Evolutionary conservation across 2,113 vertebrate genomes (phyloP).

Genomic region (Gnathonemus echidnorhynchus): DNA sequence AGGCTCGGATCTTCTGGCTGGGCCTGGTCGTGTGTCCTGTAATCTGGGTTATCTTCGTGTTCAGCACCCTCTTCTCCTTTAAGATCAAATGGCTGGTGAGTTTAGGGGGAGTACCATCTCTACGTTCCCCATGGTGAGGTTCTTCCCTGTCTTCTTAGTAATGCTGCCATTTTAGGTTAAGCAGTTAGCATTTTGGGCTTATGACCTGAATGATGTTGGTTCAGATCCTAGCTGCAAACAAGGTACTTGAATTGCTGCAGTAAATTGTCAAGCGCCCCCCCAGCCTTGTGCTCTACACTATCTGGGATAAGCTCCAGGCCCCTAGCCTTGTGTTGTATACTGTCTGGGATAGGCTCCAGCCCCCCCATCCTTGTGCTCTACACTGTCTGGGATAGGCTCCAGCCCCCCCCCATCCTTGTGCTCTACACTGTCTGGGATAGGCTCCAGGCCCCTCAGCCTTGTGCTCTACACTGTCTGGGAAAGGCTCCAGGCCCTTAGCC

Average conservation of each 20-base stretch:
- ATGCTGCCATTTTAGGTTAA: neutral
- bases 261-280: neutral
- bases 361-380: no score
- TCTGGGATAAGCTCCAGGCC: no score
- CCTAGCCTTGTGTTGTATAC: no score
- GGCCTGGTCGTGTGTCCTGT: conserved; percentile 79
- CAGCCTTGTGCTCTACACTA: no score
- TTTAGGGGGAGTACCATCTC: neutral
- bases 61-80: conserved; percentile 82
- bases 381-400: no score
- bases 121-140: neutral
- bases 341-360: no score
- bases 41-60: conserved; percentile 86
- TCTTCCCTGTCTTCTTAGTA: neutral
- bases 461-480: no score
- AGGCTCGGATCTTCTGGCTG: conserved; percentile 89
- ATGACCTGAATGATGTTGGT: neutral
- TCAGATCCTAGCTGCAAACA: neutral
- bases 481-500: no score
- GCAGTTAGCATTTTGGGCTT: neutral
- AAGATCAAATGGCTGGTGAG: conserved; percentile 94
- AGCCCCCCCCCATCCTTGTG: no score
- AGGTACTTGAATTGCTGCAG: neutral
- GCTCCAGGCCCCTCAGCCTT: no score
- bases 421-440: no score